These are phyloP conservation scores for Amazona guildingii DNA, from an alignment of 2,113 vertebrate species.

Conservation along the genomic window DNA sequence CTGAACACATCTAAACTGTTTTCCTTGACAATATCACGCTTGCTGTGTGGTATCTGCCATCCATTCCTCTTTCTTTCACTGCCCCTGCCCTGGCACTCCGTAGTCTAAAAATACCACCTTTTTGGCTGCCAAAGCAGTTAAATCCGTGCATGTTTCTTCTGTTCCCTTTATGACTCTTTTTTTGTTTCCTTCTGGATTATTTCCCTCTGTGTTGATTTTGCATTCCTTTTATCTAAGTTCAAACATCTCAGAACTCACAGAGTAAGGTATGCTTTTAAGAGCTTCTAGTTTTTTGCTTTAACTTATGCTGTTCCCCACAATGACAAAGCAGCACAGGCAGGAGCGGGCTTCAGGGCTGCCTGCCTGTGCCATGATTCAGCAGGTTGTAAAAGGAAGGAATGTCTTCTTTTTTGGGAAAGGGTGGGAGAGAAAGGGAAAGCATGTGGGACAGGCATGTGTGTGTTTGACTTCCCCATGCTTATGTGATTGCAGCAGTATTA, in stretches of 20 bases:
- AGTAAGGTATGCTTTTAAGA: neutral
- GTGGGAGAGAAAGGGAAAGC: neutral
- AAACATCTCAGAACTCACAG: neutral
- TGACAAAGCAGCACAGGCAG: constrained; percentile 51
- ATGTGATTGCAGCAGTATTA: neutral
- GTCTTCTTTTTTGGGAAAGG: constrained; percentile 45
- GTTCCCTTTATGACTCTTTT: neutral
- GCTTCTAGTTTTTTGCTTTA: neutral
- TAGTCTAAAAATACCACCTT: constrained; percentile 33
- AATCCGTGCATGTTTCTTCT: neutral
- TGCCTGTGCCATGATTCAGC: constrained; percentile 63
- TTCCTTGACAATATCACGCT: neutral
- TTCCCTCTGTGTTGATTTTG: neutral
- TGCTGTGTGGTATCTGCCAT: neutral
- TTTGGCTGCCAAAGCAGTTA: neutral
- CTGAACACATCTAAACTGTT: neutral
- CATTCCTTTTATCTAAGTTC: neutral
- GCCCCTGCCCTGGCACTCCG: neutral
- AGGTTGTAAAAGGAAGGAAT: constrained; percentile 57
- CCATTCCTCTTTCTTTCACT: neutral
- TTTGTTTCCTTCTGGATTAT: neutral
- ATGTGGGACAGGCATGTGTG: neutral
- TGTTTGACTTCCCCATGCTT: neutral
- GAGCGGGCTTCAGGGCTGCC: neutral
- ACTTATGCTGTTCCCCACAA: neutral